Evolutionary conservation across 2,797 vertebrate species (phyloP).

Genomic region (Leptatherina wallacei): DNA sequence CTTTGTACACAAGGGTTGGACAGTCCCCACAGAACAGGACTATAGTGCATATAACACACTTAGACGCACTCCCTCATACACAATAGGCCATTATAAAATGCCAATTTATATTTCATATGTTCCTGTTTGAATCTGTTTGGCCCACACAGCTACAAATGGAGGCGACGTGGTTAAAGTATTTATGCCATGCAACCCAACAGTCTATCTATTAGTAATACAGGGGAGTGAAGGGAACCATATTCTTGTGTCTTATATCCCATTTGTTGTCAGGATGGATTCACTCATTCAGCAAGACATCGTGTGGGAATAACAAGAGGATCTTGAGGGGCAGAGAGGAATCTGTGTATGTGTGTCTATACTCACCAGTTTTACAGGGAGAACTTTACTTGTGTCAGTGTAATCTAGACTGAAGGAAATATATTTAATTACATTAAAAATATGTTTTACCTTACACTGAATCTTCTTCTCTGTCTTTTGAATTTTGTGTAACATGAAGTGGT

Average conservation of each 20-base stretch:
- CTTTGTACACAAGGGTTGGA: conserved; percentile 86
- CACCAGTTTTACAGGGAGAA: conserved; percentile 28
- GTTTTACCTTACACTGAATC: not conserved
- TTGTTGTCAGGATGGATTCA: conserved; percentile 87
- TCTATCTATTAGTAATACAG: conserved; percentile 92
- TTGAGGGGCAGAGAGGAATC: conserved; percentile 29
- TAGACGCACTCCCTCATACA: conserved; percentile 70
- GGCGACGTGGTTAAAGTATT: conserved; percentile 91
- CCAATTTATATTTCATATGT: conserved; percentile 96
- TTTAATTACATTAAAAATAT: not conserved
- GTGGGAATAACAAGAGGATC: conserved; percentile 61
- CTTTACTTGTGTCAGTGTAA: conserved; percentile 15
- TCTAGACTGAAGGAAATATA: not conserved
- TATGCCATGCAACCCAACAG: conserved; percentile 91
- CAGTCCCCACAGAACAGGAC: conserved; percentile 69
- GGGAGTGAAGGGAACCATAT: conserved; percentile 84
- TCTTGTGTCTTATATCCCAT: conserved; percentile 84
- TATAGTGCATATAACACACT: conserved; percentile 66
- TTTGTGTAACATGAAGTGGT: no score
- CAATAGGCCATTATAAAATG: conserved; percentile 91
- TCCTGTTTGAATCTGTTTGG: conserved; percentile 85
- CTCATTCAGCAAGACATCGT: conserved; percentile 73
- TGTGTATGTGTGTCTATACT: conserved; percentile 17
- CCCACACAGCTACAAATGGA: conserved; percentile 90
- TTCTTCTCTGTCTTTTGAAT: not conserved